phyloP scores from a whole-genome alignment of 2,888 invertebrate genomes.

The Rhagium mordax region DNA sequence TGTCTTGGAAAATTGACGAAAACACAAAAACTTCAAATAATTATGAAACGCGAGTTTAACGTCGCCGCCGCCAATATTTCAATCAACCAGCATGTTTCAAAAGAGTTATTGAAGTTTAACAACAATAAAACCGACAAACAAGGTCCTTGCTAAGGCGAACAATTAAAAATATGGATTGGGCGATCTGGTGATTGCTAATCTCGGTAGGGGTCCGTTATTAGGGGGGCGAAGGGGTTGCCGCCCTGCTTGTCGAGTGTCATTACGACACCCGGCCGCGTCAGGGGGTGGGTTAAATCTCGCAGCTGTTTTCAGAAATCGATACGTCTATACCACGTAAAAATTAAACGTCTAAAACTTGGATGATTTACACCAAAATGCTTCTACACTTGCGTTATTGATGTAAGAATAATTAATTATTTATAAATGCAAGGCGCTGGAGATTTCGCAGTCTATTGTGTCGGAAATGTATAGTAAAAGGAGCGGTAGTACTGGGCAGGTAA shows the following conservation, averaged over 20 bases:
- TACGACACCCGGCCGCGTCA: constrained; percentile 66
- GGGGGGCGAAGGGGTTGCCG: constrained; percentile 60
- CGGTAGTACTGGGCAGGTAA: constrained; percentile 61
- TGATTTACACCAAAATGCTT: not conserved
- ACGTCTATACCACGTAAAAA: constrained; percentile 56
- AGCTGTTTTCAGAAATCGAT: constrained; percentile 59
- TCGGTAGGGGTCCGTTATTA: constrained; percentile 62
- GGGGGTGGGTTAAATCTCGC: constrained; percentile 61
- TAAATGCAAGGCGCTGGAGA: not conserved
- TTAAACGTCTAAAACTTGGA: constrained; percentile 51
- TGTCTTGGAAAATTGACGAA: no score
- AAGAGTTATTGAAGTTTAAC: constrained; percentile 2
- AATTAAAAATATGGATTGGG: constrained; percentile 60
- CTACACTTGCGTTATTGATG: no score
- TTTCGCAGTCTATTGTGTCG: not conserved
- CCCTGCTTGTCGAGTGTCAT: constrained; percentile 66
- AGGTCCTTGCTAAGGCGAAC: constrained; percentile 56
- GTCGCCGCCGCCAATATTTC: not conserved
- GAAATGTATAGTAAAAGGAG: constrained; percentile 51
- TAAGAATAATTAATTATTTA: no score
- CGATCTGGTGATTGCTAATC: constrained; percentile 61
- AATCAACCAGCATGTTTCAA: not conserved
- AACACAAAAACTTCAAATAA: no score
- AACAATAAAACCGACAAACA: constrained; percentile 53
- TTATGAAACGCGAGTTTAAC: constrained; percentile 1